A percentile compares a stretch with the other conserved stretches of the same genome.
phyloP scores from a whole-genome alignment of 2,113 vertebrate species.

The Strix aluco region DNA sequence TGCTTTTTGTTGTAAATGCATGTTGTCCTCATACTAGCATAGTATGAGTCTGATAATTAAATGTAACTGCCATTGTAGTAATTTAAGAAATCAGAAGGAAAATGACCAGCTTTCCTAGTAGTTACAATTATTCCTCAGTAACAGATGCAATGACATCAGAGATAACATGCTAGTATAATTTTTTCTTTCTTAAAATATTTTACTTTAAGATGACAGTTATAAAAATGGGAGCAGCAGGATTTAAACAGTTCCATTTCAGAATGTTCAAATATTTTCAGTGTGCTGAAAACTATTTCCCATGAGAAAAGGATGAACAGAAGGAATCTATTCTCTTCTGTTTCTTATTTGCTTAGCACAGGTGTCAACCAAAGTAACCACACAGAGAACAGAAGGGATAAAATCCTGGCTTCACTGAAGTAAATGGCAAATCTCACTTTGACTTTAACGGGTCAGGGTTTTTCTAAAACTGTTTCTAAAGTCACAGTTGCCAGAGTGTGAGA shows the following conservation, averaged over 20 bases:
- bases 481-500: background rate
- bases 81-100: background rate
- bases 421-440: background rate
- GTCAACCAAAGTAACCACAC: background rate
- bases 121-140: background rate
- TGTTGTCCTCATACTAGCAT: background rate
- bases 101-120: background rate
- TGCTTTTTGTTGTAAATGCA: background rate
- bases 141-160: background rate
- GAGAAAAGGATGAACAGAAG: background rate
- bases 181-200: background rate
- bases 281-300: background rate
- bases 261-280: background rate
- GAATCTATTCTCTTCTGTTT: background rate
- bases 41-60: background rate
- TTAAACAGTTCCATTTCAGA: background rate
- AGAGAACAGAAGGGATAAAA: background rate
- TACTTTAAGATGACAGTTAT: background rate
- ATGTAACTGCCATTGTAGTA: background rate
- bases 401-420: background rate
- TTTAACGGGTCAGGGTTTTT: background rate
- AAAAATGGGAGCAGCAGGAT: background rate
- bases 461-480: background rate
- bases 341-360: background rate
- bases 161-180: background rate